Base-by-base conservation (phyloP, 2,797 vertebrate genomes). In the Catamblyrhynchus diadema region DNA sequence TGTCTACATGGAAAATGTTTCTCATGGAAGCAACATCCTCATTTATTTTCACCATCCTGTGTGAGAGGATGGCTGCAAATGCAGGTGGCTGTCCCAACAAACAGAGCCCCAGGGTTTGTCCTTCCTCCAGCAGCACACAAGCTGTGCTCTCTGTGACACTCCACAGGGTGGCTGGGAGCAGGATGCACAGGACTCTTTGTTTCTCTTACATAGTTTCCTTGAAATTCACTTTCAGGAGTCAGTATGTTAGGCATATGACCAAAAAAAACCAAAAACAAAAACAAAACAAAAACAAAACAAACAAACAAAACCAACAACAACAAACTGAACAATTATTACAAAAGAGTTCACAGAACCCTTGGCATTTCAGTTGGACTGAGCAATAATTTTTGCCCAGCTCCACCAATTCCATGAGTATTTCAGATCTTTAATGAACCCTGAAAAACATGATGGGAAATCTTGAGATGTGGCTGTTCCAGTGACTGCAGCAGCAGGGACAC, bases 41-140 rank as follows among this genome's bases (percentile, higher is more conserved):
- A 78, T 81, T 81, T 75, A 37, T 86, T 81, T 75, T 53, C 0
- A 0, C 5, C 28, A 61, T 39, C n/a, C 48, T 0, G 0, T 0
- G 0, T 3, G 3, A 4, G 1, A 67, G 35, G 57, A 50, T 3
- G 39, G 59, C 23, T 59, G 85, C 22, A 65, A 72, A 42, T 2
- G 8, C 75, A 54, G n/a, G 3, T 0, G 0, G 39, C 45, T 67
- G n/a, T 53, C 33, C 45, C 4, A 2, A 6, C 28, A 44, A 57
- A 37, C 17, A 45, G 20, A 21, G 22, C 37, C 50, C 45, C 27
- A 39, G 22, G 11, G 21, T 48, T 24, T 28, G 62, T 59, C 71
- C 64, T 41, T 62, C 30, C 64, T 48, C 56, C 24, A 41, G 12
- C 12, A 47, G 53, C 66, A 60, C 28, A 21, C 0, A 25, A 35